Conservation (phyloP, 2,797 vertebrate genomes). For the Vultur gryphus region DNA sequence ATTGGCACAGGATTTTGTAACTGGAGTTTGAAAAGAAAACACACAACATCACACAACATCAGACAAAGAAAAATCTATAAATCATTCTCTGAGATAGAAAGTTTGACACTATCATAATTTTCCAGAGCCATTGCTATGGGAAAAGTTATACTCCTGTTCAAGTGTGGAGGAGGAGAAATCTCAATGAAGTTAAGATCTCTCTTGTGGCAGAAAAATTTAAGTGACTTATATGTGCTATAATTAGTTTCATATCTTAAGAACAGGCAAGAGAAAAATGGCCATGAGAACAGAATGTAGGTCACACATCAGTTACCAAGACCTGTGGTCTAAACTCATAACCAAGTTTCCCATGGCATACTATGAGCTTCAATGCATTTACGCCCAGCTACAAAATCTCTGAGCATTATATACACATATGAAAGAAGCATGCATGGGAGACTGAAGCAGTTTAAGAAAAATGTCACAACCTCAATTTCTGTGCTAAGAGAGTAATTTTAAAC, state of each 20-base stretch:
- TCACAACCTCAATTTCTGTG: not conserved
- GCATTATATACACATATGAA: not conserved
- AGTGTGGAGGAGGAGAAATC: not conserved
- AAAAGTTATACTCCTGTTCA: not conserved
- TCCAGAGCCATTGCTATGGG: not conserved
- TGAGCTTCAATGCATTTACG: not conserved
- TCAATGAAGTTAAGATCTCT: not conserved
- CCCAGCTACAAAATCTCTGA: not conserved
- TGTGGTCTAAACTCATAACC: not conserved
- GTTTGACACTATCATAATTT: not conserved
- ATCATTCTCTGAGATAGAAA: not conserved
- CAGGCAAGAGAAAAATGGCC: not conserved
- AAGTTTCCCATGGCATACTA: conserved; percentile 1
- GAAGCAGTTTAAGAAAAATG: not conserved
- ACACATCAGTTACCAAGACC: conserved; percentile 1
- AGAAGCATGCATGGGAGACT: not conserved
- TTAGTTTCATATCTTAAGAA: conserved; percentile 43
- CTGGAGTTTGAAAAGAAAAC: not conserved
- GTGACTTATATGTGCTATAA: not conserved
- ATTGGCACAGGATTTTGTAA: not conserved
- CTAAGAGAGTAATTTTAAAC: not conserved
- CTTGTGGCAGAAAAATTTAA: not conserved
- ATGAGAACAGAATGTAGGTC: conserved; percentile 30
- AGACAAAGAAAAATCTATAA: not conserved
- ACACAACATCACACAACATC: not conserved